Base-by-base conservation (phyloP, 2,888 invertebrate species). In the Myopa testacea region DNA sequence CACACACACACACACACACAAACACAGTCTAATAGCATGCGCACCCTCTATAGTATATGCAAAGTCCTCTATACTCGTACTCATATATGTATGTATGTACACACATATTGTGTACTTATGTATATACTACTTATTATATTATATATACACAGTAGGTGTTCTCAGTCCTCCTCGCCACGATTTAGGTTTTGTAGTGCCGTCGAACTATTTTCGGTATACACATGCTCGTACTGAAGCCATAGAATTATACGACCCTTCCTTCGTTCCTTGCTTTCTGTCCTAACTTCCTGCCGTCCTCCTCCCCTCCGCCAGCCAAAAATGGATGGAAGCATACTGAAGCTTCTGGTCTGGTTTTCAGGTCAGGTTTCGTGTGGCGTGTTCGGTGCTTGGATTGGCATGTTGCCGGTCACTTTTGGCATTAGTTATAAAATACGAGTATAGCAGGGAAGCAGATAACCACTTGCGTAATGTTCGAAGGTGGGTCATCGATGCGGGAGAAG, bases 181-280 rank as follows among this genome's bases (percentile, higher is more conserved):
- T 73, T 67, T 62, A 60, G 73, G 73, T 73, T 73, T 45, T 26
- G 73, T 62, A 62, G 73, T 62, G 73, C 73, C 45, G 14, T 12
- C 37, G 40, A 58, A 58, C 58, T 72, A 72, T 72, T 72, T 72
- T 60, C 60, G 34, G 73, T 73, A 26, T 73, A 63, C 45, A 67
- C 63, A 65, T 65, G 26, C 19, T 26, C 26, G n/a, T 52, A 38
- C 73, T 60, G 73, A 73, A 63, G 73, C 73, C 73, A 62, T 73
- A 45, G 50, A 73, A 55, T 52, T 70, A 50, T 67, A 40, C 67
- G 40, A 40, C 38, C 40, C 67, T 67, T 67, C 26, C 40, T 40
- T 40, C 67, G 40, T 63, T 63, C 63, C 63, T 26, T n/a, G n/a
- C 62, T 26, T n/a, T 37, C 37, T 12, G 4, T 4, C 12, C 26